Base-by-base conservation (phyloP, 2,113 vertebrate species). In the Brevimyrus niger region DNA sequence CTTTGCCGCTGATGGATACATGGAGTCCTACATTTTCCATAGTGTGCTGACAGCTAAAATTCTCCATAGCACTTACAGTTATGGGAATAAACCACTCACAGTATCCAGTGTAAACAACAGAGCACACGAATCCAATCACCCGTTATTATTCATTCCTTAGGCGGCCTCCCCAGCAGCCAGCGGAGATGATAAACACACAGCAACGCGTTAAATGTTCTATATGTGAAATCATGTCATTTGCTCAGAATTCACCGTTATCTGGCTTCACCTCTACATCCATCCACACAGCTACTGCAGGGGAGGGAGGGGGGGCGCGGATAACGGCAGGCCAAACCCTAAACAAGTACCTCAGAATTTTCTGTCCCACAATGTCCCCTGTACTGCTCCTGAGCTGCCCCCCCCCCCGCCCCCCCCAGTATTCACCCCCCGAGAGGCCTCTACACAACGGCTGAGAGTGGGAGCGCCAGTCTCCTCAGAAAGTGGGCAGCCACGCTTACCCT, bases 1-100 rank as follows among this genome's bases (percentile, higher is more conserved):
- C 90, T 89, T 91, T 89, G 47, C 55, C 47, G 53, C 48, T 94
- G 94, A 94, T 88, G 91, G 92, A 93, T 91, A 93, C 88, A 55
- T 1, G 51, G 90, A 92, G 90, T 92, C 13, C 87, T 9, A 11
- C 50, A n/a, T n/a, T 38, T 42, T 89, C 73, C 9, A n/a, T 88
- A 55, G 65, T n/a, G 31, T 8, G 83, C 31, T 91, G 91, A 91
- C 89, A 91, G 89, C 89, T 48, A 50, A 27, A 88, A 87, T 46
- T 47, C 69, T 88, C 91, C 90, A 92, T 80, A 73, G 88, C 87
- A 88, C 89, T 61, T 90, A 91, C 88, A 87, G 89, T 58, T 0
- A 83, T 58, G 6, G 13, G 48, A 86, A 90, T 87, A 76, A 51
- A 82, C 48, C 27, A 47, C 27, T 31, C 27, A 19, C n/a, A 55